Base-by-base conservation (phyloP, 1,140 invertebrate genomes). In the Drosophila simulans region DNA sequence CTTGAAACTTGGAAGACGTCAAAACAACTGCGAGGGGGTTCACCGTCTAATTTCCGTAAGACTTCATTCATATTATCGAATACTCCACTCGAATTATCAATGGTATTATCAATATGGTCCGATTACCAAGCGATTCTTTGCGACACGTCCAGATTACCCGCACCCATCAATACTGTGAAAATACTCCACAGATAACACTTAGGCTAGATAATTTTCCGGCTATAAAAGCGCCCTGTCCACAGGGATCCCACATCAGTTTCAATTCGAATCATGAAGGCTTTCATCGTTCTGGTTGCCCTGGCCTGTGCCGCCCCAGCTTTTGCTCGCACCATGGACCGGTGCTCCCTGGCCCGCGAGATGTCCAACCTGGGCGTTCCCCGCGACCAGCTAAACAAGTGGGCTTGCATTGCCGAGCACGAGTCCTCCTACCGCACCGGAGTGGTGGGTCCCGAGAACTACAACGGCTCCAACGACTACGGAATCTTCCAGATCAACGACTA, bases 401-500 rank as follows among this genome's bases (percentile, higher is more conserved):
- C 84, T 4, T 89, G 84, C 73, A 89, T 86, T 66, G 84, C 80
- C 40, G 72, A 89, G 73, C 76, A 86, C 60, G 76, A 86, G 76
- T 77, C 72, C 57, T 66, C 69, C 20, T 91, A 49, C 69, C 79
- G 84, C 57, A 88, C 83, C 7, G 51, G 22, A 0, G 76, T 77
- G 1, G 71, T 82, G 0, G 86, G 86, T 0, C 69, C 75, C 13
- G 45, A 46, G 31, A 92, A 92, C 69, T 63, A 13, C n/a, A 80
- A 92, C 42, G 90, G 80, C 12, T 89, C 83, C 64, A 74, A 79
- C 37, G 91, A 92, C 79, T 92, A 84, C 54, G 91, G 91, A 0
- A 72, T 91, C 51, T 92, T 91, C 76, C 91, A 92, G 72, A 91
- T 92, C 58, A 92, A 92, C 55, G 68, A 89, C 63, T 63, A 64